Evolutionary conservation across 37 sponge, comb jelly and placozoan species (phyloP), one percentile per base, ranked within the genome.

Genomic region (Bolinopsis microptera): DNA sequence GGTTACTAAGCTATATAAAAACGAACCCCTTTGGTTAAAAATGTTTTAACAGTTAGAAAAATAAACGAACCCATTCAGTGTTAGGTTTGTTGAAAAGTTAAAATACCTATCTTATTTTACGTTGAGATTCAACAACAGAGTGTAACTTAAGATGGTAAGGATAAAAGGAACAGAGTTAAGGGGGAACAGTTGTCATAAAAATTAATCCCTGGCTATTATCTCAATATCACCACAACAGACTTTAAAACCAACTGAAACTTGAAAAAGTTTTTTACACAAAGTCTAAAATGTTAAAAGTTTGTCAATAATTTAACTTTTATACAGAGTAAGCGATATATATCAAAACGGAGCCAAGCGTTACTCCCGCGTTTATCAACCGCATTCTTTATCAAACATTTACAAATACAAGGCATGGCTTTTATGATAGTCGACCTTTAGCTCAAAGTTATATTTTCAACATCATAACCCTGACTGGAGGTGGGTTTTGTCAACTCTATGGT

Each of bases 301-400:
- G 74, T 70, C 74, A 70, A 70, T 70, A 70, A 70, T 70, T 70
- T 70, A 70, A 70, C 74, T 70, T 70, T 70, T 70, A 70, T 70
- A 70, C 74, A 70, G 30, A 70, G 25, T 22, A 22, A 26, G 74
- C 21, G 30, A 70, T 70, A 70, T 70, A 70, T 70, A 70, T 70
- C 74, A 70, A 28, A 8, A 26, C 74, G 25, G 74, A 70, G 74
- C 74, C 16, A 70, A 22, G 74, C 74, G 74, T n/a, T 26, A 24
- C 21, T n/a, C 30, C 30, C 30, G 24, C 21, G 2, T 70, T 70
- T 22, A 70, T 28, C 26, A 9, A 70, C 30, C 25, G 74, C 26
- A 28, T 70, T 28, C 30, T 70, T 70, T 70, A 70, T 70, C 74
- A 70, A 70, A 70, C 74, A 70, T 70, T 70, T 70, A 70, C 74